phyloP scores from a whole-genome alignment of 1,140 invertebrate species.

The Penaeus japonicus region DNA sequence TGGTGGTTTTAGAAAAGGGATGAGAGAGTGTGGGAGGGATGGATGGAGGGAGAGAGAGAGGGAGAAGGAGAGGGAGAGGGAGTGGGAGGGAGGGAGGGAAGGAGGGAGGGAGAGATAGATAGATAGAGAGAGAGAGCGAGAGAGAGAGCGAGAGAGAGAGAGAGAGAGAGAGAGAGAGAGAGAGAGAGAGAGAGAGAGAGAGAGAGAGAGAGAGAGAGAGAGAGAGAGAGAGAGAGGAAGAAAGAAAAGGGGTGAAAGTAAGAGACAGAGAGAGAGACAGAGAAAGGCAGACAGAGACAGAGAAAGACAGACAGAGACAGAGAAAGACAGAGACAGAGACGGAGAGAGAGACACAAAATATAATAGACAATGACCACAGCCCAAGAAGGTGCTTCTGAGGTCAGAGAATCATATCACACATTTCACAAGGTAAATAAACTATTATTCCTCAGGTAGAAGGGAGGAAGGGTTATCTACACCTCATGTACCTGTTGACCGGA shows the following conservation, averaged over 20 bases:
- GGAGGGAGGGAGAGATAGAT: background rate
- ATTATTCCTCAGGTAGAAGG: too few species aligned
- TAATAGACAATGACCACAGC: too few species aligned
- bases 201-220: background rate
- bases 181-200: background rate
- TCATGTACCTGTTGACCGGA: too few species aligned
- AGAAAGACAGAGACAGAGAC: background rate
- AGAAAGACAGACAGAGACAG: background rate
- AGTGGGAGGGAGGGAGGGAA: background rate
- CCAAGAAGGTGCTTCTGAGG: too few species aligned
- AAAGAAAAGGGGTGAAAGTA: background rate
- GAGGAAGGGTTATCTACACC: too few species aligned
- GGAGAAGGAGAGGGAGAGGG: background rate
- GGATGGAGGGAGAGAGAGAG: conserved; percentile 17
- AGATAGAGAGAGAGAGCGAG: background rate
- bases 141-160: background rate
- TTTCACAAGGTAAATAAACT: too few species aligned
- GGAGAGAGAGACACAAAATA: too few species aligned
- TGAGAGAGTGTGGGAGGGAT: conserved; percentile 10
- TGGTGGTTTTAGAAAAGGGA: too few species aligned
- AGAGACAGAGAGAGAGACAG: background rate
- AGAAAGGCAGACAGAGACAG: background rate
- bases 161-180: background rate
- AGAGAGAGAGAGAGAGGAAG: too few species aligned
- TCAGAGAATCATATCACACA: too few species aligned